Conservation (phyloP, 2,113 vertebrate genomes). For the Sinocyclocheilus anshuiensis region DNA sequence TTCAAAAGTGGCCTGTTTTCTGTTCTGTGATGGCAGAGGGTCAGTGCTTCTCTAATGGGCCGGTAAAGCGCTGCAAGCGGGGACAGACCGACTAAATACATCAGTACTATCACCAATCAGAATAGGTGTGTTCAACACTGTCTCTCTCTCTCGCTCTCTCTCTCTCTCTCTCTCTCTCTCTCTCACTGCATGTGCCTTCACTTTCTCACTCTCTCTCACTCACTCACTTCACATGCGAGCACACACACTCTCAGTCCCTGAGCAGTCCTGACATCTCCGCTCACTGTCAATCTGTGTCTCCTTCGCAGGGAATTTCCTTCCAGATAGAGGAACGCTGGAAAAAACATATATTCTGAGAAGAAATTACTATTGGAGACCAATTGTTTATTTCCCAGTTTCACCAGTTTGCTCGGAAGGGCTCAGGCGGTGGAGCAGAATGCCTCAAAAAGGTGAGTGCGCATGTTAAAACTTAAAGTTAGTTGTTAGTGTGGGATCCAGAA, state of each 20-base stretch:
- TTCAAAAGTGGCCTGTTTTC: no score
- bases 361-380: slow-evolving; percentile 56
- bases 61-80: no score
- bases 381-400: slow-evolving; percentile 61
- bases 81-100: no score
- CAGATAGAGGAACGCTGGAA: slow-evolving; percentile 83
- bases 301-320: slow-evolving; percentile 93
- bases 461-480: neutral
- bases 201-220: slow-evolving; percentile 62
- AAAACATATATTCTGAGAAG: slow-evolving; percentile 74
- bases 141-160: slow-evolving; percentile 66
- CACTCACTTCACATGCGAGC: slow-evolving; percentile 79
- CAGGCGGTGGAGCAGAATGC: slow-evolving; percentile 88
- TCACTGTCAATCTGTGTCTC: slow-evolving; percentile 99
- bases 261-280: slow-evolving; percentile 93
- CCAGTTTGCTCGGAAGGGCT: slow-evolving; percentile 81
- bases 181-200: slow-evolving; percentile 1
- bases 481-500: neutral
- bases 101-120: no score
- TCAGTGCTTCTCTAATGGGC: no score
- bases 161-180: slow-evolving; percentile 78
- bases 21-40: no score
- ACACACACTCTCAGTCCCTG: slow-evolving; percentile 77
- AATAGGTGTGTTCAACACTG: slow-evolving; percentile 47
- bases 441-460: slow-evolving; percentile 91